Base-by-base conservation (phyloP, 2,113 vertebrate genomes). In the Nycticorax nycticorax region DNA sequence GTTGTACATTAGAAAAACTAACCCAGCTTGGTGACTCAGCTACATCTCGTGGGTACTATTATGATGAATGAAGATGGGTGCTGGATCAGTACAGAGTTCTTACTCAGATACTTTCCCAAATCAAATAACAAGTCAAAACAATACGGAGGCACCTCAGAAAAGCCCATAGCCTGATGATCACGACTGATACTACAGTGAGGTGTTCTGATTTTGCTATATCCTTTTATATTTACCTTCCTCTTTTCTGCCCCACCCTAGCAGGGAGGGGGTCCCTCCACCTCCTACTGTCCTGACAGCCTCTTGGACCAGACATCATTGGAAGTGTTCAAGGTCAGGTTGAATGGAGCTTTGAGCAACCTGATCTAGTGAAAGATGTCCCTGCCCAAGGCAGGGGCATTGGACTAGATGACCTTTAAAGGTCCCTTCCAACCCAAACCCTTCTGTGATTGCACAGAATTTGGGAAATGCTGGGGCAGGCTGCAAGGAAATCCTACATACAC, bases 21-120 rank as follows among this genome's bases (percentile, higher is more conserved):
- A 73, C 50, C 53, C 74, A 76, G 74, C 84, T 76, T 76, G 47
- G 94, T 97, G 96, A 97, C 89, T 97, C 96, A 96, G 89, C 94
- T 94, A 30, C 87, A 91, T 97, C 94, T 95, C 71, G 0, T 59
- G 91, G 91, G 91, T 76, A 89, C 89, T 78, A 92, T 95, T 96
- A 96, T 59, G 11, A 94, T 73, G 84, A 96, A 97, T 85, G 94
- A 93, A 95, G 94, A 76, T 3, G 67, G 63, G 63, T 94, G 43
- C 62, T 93, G 71, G 74, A 94, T 67, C 62, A 95, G 83, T 56
- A 78, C 30, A 92, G 69, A 94, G 71, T 72, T 92, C 64, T 60
- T 92, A 86, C 85, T 95, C 93, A 95, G 89, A 89, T 73, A 87
- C 52, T 82, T 87, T 93, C 52, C 33, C 77, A 94, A 96, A 96